Percentiles rank a stretch among this genome's conserved stretches.
Conservation (phyloP, 2,888 invertebrate species). For the Falcaria lacertinaria region DNA sequence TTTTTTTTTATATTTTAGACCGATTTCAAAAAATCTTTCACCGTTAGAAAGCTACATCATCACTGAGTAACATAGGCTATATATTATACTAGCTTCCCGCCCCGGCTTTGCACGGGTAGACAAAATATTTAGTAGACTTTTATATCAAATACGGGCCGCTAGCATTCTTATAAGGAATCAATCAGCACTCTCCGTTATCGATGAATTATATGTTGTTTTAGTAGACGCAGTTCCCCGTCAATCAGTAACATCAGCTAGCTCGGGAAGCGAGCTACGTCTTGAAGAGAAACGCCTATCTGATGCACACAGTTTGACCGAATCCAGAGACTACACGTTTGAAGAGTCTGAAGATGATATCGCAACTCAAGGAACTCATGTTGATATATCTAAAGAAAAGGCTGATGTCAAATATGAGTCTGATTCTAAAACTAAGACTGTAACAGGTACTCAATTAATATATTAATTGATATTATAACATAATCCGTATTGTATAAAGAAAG, state of each 20-base stretch:
- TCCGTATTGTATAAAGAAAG: too few relatives aligned
- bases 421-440: slow-evolving; percentile 32
- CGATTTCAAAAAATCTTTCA: too few relatives aligned
- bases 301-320: slow-evolving; percentile 72
- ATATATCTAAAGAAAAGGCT: slow-evolving; percentile 47
- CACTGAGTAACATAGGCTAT: too few relatives aligned
- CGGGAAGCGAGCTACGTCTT: slow-evolving; percentile 64
- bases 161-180: too few relatives aligned
- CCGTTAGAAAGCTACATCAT: too few relatives aligned
- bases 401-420: slow-evolving; percentile 50
- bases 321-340: slow-evolving; percentile 74
- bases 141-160: too few relatives aligned
- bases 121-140: too few relatives aligned
- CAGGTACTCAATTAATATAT: slow-evolving; percentile 23
- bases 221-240: slow-evolving; percentile 57
- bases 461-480: background rate
- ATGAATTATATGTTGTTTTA: slow-evolving; percentile 20
- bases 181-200: too few relatives aligned
- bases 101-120: too few relatives aligned
- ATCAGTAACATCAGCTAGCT: slow-evolving; percentile 70
- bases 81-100: too few relatives aligned
- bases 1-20: too few relatives aligned
- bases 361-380: slow-evolving; percentile 65
- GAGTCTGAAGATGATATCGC: slow-evolving; percentile 76
- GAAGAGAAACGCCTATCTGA: slow-evolving; percentile 73